Base-by-base conservation (phyloP, 2,888 invertebrate species). In the Eupithecia insigniata region DNA sequence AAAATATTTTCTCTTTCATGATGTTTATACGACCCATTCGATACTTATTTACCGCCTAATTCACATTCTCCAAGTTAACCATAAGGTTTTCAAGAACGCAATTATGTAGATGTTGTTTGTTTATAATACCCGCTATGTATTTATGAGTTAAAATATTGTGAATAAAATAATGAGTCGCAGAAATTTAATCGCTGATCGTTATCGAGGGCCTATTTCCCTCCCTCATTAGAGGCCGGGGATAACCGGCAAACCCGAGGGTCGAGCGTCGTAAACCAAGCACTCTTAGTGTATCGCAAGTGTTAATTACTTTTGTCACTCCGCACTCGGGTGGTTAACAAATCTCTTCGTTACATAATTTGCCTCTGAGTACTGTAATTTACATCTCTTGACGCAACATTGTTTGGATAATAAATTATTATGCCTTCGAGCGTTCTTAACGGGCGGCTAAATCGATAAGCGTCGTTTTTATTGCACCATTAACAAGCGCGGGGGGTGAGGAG, bases 401-500 rank as follows among this genome's bases (percentile, higher is more conserved):
- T 92, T 91, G 88, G 85, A 88, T 87, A 90, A 90, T 90, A 91
- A 92, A 90, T 92, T 89, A 90, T 90, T 87, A 89, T 89, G 88
- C 88, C 91, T 91, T 88, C 83, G 83, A 90, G 89, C 88, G 87
- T 87, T 90, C 89, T 92, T 90, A 90, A 90, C 89, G 87, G 90
- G 86, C 86, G 87, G 88, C 88, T 90, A 89, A 90, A 90, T 92
- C 92, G 92, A 92, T 92, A 92, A 91, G 90, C 88, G 89, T 87
- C 89, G 88, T 91, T 92, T 92, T 93, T 93, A 93, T 93, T 90
- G 90, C 92, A 90, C 90, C 91, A 93, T 93, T 93, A 92, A 92
- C 90, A 87, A 86, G 87, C 85, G 85, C 88, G 89, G 89, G 91
- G 89, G 90, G 89, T 86, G 86, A 87, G 86, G 84, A 87, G 91